Conservation (phyloP, 30 jellyfish, hydroid and myxozoan genomes). For the Cassiopea xamachana region DNA sequence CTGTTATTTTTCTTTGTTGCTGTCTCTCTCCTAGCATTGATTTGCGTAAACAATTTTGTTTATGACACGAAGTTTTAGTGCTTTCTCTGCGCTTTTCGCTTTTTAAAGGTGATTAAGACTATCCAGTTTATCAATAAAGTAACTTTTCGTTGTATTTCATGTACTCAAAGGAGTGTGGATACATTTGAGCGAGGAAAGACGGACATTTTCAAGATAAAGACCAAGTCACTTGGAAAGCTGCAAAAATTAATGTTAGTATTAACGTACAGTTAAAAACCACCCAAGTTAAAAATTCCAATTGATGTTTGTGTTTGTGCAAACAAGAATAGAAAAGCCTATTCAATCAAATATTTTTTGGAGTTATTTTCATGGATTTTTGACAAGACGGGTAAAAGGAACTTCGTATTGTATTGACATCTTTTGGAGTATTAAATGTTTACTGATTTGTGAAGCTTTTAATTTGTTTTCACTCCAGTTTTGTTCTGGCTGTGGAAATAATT, state of each 20-base stretch:
- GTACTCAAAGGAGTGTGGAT: slow-evolving; percentile 72
- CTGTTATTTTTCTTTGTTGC: neutral
- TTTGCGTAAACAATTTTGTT: neutral
- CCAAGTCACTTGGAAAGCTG: slow-evolving; percentile 83
- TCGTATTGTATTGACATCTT: too few relatives aligned
- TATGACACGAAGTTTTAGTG: neutral
- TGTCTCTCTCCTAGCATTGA: neutral
- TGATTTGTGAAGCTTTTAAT: too few relatives aligned
- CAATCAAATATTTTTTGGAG: too few relatives aligned
- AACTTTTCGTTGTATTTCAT: neutral
- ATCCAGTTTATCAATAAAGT: neutral
- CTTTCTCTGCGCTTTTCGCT: too few relatives aligned
- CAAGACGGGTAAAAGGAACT: too few relatives aligned
- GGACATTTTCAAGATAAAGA: slow-evolving; percentile 84
- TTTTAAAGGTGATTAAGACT: neutral
- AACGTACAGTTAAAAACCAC: neutral
- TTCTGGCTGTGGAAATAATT: neutral
- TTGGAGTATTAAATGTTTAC: too few relatives aligned
- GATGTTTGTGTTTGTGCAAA: neutral
- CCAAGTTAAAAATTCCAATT: too few relatives aligned
- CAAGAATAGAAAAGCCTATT: neutral
- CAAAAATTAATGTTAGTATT: slow-evolving; percentile 73
- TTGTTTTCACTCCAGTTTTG: too few relatives aligned
- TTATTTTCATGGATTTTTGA: too few relatives aligned
- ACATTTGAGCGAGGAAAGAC: slow-evolving; percentile 90